Percentiles rank a stretch among this genome's conserved stretches.
These are phyloP conservation scores for Picus viridis DNA, from an alignment of 2,797 vertebrate genomes.

Conservation along the genomic window DNA sequence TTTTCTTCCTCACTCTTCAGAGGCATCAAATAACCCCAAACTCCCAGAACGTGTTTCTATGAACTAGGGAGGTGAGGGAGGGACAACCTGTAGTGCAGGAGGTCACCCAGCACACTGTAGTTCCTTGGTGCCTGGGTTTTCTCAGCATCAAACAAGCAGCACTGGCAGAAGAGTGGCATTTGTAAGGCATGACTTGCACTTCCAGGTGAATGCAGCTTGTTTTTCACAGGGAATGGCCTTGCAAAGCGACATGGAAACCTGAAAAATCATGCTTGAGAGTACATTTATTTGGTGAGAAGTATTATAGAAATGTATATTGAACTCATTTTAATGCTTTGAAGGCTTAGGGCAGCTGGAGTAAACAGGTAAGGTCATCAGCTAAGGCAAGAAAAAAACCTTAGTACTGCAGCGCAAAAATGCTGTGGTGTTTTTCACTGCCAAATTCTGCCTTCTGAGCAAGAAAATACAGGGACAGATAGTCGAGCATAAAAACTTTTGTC, in stretches of 20 bases:
- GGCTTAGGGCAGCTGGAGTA: background rate
- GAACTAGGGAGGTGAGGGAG: background rate
- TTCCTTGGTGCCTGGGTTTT: background rate
- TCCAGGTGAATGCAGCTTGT: background rate
- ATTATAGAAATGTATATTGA: slow-evolving; percentile 22
- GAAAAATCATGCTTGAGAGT: background rate
- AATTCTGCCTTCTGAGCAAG: background rate
- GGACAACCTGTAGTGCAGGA: background rate
- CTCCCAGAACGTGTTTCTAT: background rate
- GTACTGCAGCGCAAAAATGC: background rate
- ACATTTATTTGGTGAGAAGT: background rate
- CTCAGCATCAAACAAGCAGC: accelerated
- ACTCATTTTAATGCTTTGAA: slow-evolving; percentile 23
- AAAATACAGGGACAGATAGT: background rate
- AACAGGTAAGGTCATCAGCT: slow-evolving; percentile 31
- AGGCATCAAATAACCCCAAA: background rate
- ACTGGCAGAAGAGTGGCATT: background rate
- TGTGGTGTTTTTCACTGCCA: background rate
- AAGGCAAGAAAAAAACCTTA: background rate
- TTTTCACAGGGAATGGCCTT: background rate
- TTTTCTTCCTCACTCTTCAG: background rate
- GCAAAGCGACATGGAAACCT: background rate
- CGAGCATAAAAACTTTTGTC: background rate
- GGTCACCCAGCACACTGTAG: background rate
- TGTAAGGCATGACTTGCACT: background rate